Percentiles rank a stretch among this genome's conserved stretches.
These are phyloP conservation scores for Catagonus wagneri DNA, from an alignment of 2,113 vertebrate genomes.

Conservation along the genomic window DNA sequence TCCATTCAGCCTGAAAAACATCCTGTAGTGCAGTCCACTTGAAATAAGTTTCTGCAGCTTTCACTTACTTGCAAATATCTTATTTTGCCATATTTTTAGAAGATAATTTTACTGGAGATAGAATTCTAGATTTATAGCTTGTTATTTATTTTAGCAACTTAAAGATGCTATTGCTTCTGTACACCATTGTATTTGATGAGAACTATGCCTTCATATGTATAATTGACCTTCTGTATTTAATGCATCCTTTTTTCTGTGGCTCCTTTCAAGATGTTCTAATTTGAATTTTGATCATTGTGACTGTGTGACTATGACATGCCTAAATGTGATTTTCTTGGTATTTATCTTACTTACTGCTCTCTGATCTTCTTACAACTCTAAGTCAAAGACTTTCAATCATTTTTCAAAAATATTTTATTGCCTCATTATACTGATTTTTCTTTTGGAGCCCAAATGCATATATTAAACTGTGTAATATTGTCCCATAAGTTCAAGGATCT, in stretches of 20 bases:
- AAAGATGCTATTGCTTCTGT: background rate
- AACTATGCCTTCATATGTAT: background rate
- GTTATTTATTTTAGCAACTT: background rate
- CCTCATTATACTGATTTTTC: background rate
- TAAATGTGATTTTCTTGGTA: background rate
- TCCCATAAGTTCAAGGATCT: background rate
- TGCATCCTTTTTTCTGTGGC: background rate
- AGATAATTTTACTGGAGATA: background rate
- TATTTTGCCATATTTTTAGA: background rate
- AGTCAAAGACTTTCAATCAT: background rate
- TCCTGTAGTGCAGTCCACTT: background rate
- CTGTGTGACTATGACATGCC: background rate
- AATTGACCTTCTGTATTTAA: background rate
- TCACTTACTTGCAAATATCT: background rate
- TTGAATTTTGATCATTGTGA: background rate
- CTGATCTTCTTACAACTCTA: background rate
- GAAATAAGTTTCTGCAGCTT: background rate
- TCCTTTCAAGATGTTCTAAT: background rate
- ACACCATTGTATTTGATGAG: background rate
- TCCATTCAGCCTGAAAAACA: background rate
- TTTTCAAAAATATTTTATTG: background rate
- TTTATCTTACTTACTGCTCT: background rate
- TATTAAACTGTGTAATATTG: background rate
- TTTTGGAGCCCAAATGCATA: background rate
- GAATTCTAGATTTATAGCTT: background rate